Evolutionary conservation across 2,113 vertebrate species (phyloP), one percentile per base, ranked within the genome.

Genomic region (Dryoscopus gambensis): DNA sequence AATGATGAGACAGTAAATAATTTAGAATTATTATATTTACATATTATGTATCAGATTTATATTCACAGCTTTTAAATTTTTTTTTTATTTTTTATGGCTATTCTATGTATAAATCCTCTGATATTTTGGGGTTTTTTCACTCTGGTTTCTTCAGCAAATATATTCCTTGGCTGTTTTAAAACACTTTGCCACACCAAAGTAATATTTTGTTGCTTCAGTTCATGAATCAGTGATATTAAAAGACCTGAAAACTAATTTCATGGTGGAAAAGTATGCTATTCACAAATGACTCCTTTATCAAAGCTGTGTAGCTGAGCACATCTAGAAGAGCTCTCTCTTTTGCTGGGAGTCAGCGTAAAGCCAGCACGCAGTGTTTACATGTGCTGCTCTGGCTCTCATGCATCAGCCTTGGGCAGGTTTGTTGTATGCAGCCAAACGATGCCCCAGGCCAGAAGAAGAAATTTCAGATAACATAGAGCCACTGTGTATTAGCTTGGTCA

Each of bases 361-460:
- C 13, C 70, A 87, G 13, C 13, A 28, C 6, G 9, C 35, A 60
- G 9, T 13, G 24, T 75, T 71, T 56, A 37, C 25, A 21, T 18
- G 13, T 31, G 56, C 30, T 63, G 12, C n/a, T 84, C 42, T 7
- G 4, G 24, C 17, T 75, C 13, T 27, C 35, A 13, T 10, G 23
- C 44, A 30, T 11, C 18, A 53, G n/a, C n/a, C 30, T 60, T 65
- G 33, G 19, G 30, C 7, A 9, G 6, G 20, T 44, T 68, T 91
- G 25, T 17, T 70, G 9, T 16, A 39, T 11, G 23, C 28, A 69
- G 24, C 2, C 52, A 73, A 52, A 47, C 0, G 1, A 24, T 60
- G 39, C 21, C 82, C 17, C 13, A 62, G 37, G 60, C 9, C 49
- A 52, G 31, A 75, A 87, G 37, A 12, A 59, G 21, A 47, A 62